Percentiles rank a stretch among this genome's conserved stretches.
Evolutionary conservation across 2,888 invertebrate genomes (phyloP).

Genomic region (Neelides folsomi): DNA sequence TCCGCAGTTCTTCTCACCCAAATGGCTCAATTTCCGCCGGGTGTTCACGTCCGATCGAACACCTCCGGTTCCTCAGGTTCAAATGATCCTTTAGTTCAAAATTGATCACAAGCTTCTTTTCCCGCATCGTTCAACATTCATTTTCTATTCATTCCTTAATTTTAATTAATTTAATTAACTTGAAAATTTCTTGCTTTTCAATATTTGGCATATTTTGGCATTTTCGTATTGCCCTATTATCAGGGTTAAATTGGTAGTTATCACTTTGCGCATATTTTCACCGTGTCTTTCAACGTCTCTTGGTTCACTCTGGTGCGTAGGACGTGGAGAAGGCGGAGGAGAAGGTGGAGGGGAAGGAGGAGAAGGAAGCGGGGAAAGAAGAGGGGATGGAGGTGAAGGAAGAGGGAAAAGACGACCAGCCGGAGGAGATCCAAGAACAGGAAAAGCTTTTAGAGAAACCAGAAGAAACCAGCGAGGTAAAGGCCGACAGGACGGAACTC

Average conservation of each 20-base stretch:
- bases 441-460: constrained; percentile 37
- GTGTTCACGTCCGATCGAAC: constrained; percentile 16
- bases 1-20: constrained; percentile 9
- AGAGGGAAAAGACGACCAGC: constrained; percentile 47
- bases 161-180: too few relatives aligned
- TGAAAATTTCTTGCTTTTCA: too few relatives aligned
- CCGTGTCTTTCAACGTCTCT: constrained; percentile 1
- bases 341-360: constrained; percentile 43
- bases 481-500: too few relatives aligned
- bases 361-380: constrained; percentile 52
- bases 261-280: neutral
- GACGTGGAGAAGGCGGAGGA: neutral
- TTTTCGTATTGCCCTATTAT: neutral
- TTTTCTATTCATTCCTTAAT: neutral
- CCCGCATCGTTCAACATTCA: neutral
- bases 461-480: constrained; percentile 20
- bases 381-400: constrained; percentile 51
- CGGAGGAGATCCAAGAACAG: constrained; percentile 39
- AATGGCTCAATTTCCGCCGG: constrained; percentile 12
- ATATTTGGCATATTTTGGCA: too few relatives aligned
- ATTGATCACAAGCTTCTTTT: neutral
- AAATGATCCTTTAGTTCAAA: neutral
- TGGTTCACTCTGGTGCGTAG: constrained; percentile 4
- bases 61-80: constrained; percentile 8
- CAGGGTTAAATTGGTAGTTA: neutral